Conservation (phyloP, 1,140 invertebrate species). For the Temnothorax longispinosus region DNA sequence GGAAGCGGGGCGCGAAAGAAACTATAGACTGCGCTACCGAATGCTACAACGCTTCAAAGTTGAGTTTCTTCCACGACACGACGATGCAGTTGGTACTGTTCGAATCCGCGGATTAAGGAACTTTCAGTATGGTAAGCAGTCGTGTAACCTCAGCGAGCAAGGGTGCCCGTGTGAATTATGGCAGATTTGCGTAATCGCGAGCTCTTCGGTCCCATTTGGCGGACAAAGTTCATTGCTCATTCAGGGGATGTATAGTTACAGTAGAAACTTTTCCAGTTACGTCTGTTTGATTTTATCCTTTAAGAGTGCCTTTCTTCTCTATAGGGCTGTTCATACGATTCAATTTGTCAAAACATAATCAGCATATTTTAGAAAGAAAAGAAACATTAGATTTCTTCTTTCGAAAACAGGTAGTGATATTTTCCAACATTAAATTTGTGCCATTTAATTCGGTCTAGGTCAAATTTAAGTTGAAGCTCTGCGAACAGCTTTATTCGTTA, state of each 20-base stretch:
- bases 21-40: slow-evolving; percentile 17
- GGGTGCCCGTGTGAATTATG: slow-evolving; percentile 43
- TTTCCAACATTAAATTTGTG: not conserved
- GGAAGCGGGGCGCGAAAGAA: slow-evolving; percentile 2
- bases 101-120: slow-evolving; percentile 56
- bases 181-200: slow-evolving; percentile 57
- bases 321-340: not conserved
- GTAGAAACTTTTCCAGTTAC: slow-evolving; percentile 30
- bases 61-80: slow-evolving; percentile 24
- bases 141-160: slow-evolving; percentile 41
- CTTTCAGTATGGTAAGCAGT: slow-evolving; percentile 57
- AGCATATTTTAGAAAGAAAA: not conserved
- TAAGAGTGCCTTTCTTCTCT: not conserved
- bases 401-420: not conserved
- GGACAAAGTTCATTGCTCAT: slow-evolving; percentile 38
- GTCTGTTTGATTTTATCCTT: slow-evolving; percentile 23
- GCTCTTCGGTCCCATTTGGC: slow-evolving; percentile 31
- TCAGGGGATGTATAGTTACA: not conserved
- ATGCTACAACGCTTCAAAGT: slow-evolving; percentile 6
- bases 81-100: slow-evolving; percentile 16
- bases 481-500: not conserved
- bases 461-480: not conserved
- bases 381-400: not conserved
- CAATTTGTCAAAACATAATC: slow-evolving; percentile 18
- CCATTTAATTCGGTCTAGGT: not conserved